A percentile compares a stretch with the other conserved stretches of the same genome.
Evolutionary conservation across 2,888 invertebrate species (phyloP).

Genomic region (Junonia oenone): DNA sequence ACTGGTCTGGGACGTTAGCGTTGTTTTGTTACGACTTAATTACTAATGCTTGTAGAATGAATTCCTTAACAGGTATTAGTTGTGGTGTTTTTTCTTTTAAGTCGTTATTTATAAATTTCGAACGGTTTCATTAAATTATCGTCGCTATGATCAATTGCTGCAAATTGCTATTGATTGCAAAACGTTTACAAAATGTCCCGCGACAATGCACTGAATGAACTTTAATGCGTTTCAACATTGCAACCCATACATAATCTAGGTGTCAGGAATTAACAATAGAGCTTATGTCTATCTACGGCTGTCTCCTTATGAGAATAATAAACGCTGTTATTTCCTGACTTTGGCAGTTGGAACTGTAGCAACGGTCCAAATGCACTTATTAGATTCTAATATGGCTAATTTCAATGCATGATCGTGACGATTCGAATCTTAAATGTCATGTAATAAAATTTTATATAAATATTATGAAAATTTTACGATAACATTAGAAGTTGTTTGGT

Average conservation of each 20-base stretch:
- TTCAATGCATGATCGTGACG: conserved; percentile 2
- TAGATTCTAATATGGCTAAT: neutral
- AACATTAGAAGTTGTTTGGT: no score
- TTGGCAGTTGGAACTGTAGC: conserved; percentile 11
- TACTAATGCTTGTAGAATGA: conserved; percentile 2
- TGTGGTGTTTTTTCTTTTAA: neutral
- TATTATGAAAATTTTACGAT: no score
- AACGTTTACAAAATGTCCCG: conserved; percentile 21
- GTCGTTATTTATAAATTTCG: neutral
- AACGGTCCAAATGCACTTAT: conserved; percentile 4
- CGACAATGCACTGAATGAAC: conserved; percentile 26
- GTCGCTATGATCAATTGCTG: neutral
- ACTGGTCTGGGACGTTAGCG: conserved; percentile 35
- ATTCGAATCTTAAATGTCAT: neutral
- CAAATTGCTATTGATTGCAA: conserved; percentile 18
- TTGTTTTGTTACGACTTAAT: conserved; percentile 12
- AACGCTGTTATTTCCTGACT: conserved; percentile 20
- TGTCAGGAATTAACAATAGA: conserved; percentile 34
- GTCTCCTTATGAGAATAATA: conserved; percentile 23
- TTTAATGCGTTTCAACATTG: conserved; percentile 26
- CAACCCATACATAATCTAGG: conserved; percentile 26
- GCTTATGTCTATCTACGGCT: conserved; percentile 17
- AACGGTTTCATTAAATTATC: neutral
- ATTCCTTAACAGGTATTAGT: neutral
- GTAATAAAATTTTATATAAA: neutral